Evolutionary conservation across 2,888 invertebrate genomes (phyloP), one percentile per base, ranked within the genome.

Genomic region (Lycophotia porphyrea): DNA sequence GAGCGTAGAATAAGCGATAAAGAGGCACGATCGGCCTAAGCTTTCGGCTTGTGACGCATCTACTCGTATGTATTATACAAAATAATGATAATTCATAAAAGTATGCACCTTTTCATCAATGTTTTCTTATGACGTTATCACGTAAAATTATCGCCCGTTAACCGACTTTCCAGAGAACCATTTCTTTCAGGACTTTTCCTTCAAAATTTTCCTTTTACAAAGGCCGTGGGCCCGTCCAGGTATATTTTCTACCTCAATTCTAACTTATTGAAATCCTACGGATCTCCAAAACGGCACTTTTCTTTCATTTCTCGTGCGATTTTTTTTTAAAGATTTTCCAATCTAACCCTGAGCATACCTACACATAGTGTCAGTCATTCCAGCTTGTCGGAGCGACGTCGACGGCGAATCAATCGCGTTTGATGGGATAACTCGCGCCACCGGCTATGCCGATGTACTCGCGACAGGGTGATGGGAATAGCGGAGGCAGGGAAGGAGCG

Each of bases 371-470:
- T 64, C 39, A 65, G 76, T 73, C 67, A 76, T 77, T 77, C 65
- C 71, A 31, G 73, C 52, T 81, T 68, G 64, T 64, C 36, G 34
- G 39, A 63, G 76, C 68, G 18, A 71, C 55, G 73, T 65, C 65
- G 63, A 64, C 49, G 36, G 39, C 80, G 63, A 77, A 81, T 76
- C 82, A 82, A 82, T 84, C 73, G 81, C 68, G 27, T 81, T 83
- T 81, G 82, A 71, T 81, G 77, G 73, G 81, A 84, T 84, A 73
- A 81, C 82, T 44, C 73, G 71, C 71, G 76, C 76, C 76, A 63
- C 44, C 31, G 81, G 82, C 84, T 58, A 63, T 58, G 69, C 3
- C 39, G 39, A 34, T 47, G 21, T n/a, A 21, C 0, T 18, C 13
- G 31, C 0, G 63, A 5, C 7, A 70, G 13, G 34, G 69, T 66